Percentiles rank a stretch among this genome's conserved stretches.
phyloP scores from a whole-genome alignment of 2,113 vertebrate genomes.

The Spea multiplicata region DNA sequence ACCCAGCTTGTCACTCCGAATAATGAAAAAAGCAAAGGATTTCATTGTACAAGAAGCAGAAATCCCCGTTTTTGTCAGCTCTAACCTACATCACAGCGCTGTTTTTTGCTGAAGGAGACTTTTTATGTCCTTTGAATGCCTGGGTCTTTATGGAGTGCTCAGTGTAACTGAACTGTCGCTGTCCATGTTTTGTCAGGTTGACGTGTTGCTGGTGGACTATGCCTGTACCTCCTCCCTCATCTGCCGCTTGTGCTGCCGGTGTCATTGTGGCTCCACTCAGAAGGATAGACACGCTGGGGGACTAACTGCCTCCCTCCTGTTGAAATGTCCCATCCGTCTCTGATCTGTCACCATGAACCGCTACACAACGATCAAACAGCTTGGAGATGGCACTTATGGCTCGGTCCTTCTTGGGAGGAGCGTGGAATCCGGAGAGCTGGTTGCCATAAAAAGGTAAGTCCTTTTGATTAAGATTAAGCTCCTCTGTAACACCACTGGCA shows the following conservation, averaged over 20 bases:
- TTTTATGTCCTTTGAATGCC: too few relatives aligned
- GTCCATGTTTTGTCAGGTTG: neutral
- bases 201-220: neutral
- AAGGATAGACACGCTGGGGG: neutral
- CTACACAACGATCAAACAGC: conserved; percentile 88
- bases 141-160: neutral
- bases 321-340: conserved; percentile 18
- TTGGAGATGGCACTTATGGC: conserved; percentile 93
- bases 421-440: conserved; percentile 90
- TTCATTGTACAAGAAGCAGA: too few relatives aligned
- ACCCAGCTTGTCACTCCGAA: too few relatives aligned
- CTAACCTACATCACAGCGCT: too few relatives aligned
- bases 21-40: too few relatives aligned
- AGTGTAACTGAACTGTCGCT: neutral
- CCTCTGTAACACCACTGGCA: too few relatives aligned
- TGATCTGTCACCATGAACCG: conserved; percentile 80
- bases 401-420: conserved; percentile 91
- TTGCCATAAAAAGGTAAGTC: conserved; percentile 93
- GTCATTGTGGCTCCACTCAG: neutral
- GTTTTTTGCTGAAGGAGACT: too few relatives aligned
- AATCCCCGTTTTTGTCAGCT: too few relatives aligned
- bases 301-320: neutral
- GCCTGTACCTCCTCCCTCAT: neutral
- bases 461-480: neutral
- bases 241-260: neutral